Evolutionary conservation across 2,888 invertebrate genomes (phyloP).

Genomic region (Spatulosminthurus flaviceps): DNA sequence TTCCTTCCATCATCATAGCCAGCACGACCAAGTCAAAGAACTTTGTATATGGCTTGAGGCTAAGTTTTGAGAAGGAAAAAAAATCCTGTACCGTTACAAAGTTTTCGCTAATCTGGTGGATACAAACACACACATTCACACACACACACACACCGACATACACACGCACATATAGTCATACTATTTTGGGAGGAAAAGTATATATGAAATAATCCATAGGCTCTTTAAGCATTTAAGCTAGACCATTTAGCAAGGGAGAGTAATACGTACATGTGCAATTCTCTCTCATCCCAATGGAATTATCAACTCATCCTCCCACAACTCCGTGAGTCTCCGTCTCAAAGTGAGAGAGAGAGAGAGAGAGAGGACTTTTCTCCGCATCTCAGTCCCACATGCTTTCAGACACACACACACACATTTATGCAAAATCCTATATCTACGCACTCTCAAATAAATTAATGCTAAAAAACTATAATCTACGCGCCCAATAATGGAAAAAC

Average conservation of each 20-base stretch:
- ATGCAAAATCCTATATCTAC: no score
- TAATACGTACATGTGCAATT: background rate
- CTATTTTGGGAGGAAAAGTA: slow-evolving; percentile 19
- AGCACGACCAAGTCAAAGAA: slow-evolving; percentile 57
- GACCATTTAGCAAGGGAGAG: background rate
- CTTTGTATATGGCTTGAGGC: slow-evolving; percentile 51
- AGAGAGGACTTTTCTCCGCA: slow-evolving; percentile 14
- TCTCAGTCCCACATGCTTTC: background rate
- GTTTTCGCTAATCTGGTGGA: slow-evolving; percentile 37
- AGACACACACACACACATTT: background rate
- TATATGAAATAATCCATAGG: background rate
- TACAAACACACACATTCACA: slow-evolving; percentile 33
- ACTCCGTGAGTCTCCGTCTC: no score
- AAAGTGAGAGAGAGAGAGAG: no score
- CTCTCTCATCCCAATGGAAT: no score
- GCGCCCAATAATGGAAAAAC: no score
- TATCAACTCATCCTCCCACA: slow-evolving; percentile 4
- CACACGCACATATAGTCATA: slow-evolving; percentile 35
- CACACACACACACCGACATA: no score
- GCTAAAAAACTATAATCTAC: no score
- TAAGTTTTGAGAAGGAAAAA: slow-evolving; percentile 46
- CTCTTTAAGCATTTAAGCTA: background rate
- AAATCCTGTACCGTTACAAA: slow-evolving; percentile 57
- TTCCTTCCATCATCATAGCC: no score
- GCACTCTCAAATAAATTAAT: no score